These are phyloP conservation scores for Orthosia gothica DNA, from an alignment of 2,888 invertebrate species.

Conservation along the genomic window DNA sequence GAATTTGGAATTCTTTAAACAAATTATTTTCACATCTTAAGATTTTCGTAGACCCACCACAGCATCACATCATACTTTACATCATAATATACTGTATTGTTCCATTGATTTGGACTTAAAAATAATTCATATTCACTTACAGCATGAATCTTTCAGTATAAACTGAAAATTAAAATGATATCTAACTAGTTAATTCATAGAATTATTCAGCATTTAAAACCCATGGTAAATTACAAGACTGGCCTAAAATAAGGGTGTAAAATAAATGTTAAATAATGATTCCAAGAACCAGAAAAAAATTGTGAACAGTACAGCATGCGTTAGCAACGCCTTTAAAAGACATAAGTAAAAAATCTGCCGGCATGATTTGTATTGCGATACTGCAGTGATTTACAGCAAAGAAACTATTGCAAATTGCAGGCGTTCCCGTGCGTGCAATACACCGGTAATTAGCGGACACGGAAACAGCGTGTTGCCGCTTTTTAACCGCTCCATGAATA, in stretches of 20 bases:
- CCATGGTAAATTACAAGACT: too few species aligned
- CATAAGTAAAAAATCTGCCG: slow-evolving; percentile 32
- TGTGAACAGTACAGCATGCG: not conserved
- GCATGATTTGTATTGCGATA: slow-evolving; percentile 31
- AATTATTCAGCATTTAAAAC: not conserved
- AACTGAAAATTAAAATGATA: not conserved
- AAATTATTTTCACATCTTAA: not conserved
- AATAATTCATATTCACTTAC: not conserved
- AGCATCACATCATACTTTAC: too few species aligned
- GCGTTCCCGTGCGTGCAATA: slow-evolving; percentile 48
- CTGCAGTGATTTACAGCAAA: slow-evolving; percentile 37
- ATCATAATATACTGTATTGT: too few species aligned
- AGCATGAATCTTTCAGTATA: slow-evolving; percentile 2
- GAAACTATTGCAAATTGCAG: slow-evolving; percentile 40
- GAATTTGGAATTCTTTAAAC: not conserved
- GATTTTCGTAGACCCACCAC: too few species aligned
- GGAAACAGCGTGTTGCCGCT: slow-evolving; percentile 59
- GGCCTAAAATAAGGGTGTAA: not conserved
- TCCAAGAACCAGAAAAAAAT: not conserved
- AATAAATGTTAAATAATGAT: not conserved
- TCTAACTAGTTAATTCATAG: not conserved
- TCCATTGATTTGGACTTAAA: not conserved
- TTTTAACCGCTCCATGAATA: slow-evolving; percentile 76
- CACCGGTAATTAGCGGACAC: slow-evolving; percentile 42
- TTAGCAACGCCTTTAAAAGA: not conserved